Evolutionary conservation across 2,888 invertebrate genomes (phyloP), one percentile per base, ranked within the genome.

Genomic region (Anorthoa munda): DNA sequence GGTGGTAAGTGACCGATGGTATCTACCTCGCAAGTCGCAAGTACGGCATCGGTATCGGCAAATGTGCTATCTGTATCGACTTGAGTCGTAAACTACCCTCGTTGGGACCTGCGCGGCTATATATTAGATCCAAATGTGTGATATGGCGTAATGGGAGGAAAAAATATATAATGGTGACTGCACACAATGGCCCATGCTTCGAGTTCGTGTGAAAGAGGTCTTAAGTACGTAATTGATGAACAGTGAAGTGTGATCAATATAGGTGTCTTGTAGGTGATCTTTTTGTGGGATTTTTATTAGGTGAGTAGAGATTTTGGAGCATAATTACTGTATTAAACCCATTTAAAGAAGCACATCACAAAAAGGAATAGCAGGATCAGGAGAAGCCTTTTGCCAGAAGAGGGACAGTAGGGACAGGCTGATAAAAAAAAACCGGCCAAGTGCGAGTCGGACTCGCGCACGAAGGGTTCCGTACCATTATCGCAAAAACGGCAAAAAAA

Each of bases 51-150:
- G 73, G 75, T 79, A 86, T 73, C 76, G 79, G 70, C 64, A 83
- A 81, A 69, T 67, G 71, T 76, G 68, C 77, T 83, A 83, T 85
- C 84, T 85, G 86, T 83, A 85, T 83, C 86, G 77, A 71, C 67
- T 82, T 39, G 60, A 64, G 75, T 79, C 83, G 84, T 83, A 77
- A 74, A 77, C 73, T 73, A 75, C 69, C 73, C 79, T 69, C 77
- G 64, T 50, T 18, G 82, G 75, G 74, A 73, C 72, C 72, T 70
- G 74, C 71, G 69, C 71, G 66, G 72, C 79, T 59, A 71, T 85
- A 74, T 75, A 76, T 81, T 79, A 81, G 83, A 84, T 85, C 76
- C 18, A 51, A 65, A 67, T 84, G 74, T 66, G 60, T 72, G 85
- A 79, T 84, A 77, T 66, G 58, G 65, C 48, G 82, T 84, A 83